A percentile compares a stretch with the other conserved stretches of the same genome.
Conservation (phyloP, 1,140 invertebrate species). For the Vanessa atalanta region DNA sequence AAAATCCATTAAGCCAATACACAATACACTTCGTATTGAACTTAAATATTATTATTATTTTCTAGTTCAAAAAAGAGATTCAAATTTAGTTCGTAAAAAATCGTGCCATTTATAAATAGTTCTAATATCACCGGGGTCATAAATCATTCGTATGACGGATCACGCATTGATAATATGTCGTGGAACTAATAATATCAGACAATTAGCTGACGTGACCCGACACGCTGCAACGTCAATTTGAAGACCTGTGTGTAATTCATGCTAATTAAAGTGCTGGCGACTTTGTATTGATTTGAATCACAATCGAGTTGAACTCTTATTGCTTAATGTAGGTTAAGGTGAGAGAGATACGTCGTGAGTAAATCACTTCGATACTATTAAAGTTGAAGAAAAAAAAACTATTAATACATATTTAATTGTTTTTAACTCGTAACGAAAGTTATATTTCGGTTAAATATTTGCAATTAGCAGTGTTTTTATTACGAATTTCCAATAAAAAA, state of each 20-base stretch:
- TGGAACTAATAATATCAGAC: conserved; percentile 38
- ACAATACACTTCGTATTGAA: too few species aligned
- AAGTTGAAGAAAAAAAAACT: too few species aligned
- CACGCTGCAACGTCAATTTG: conserved; percentile 16
- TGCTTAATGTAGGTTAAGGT: conserved; percentile 48
- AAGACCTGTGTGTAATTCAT: conserved; percentile 38
- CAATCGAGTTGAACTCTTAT: conserved; percentile 42
- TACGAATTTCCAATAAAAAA: too few species aligned
- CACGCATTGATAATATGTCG: conserved; percentile 44
- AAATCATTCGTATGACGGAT: conserved; percentile 43
- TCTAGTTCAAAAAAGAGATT: too few species aligned
- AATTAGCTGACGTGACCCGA: conserved; percentile 43
- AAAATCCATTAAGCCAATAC: too few species aligned
- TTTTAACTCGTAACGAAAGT: too few species aligned
- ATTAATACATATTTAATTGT: too few species aligned
- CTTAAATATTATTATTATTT: too few species aligned
- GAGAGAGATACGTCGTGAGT: not conserved
- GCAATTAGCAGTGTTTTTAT: too few species aligned
- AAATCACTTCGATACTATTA: not conserved
- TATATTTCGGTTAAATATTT: too few species aligned
- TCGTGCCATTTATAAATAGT: not conserved
- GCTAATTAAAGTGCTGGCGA: conserved; percentile 39
- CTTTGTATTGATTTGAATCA: conserved; percentile 42
- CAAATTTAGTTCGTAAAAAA: not conserved
- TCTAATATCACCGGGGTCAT: conserved; percentile 38